A percentile compares a stretch with the other conserved stretches of the same genome.
phyloP scores from a whole-genome alignment of 2,113 vertebrate species.

The Urocolius indicus region DNA sequence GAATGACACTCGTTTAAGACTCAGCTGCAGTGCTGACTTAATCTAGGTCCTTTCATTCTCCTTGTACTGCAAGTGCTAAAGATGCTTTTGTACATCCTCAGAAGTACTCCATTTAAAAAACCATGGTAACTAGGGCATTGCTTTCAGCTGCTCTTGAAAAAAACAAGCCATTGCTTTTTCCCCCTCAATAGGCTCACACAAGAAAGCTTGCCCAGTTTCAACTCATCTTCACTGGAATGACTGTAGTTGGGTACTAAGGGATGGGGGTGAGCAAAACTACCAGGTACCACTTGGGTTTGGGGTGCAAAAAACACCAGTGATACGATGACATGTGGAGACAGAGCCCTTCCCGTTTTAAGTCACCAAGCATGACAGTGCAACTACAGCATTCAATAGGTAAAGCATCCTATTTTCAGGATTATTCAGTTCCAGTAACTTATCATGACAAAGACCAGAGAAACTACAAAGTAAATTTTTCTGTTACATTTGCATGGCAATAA shows the following conservation, averaged over 20 bases:
- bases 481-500: neutral
- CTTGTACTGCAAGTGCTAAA: constrained; percentile 17
- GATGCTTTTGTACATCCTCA: constrained; percentile 54
- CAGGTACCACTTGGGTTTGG: neutral
- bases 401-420: neutral
- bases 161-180: neutral
- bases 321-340: neutral
- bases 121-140: constrained; percentile 9
- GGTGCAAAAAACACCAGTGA: neutral
- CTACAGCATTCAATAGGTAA: neutral
- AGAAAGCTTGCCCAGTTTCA: neutral
- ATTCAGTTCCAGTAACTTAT: neutral
- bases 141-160: constrained; percentile 13
- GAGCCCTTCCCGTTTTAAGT: neutral
- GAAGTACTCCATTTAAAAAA: constrained; percentile 25
- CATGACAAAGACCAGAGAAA: neutral
- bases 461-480: neutral
- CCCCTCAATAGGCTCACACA: neutral
- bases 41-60: constrained; percentile 19
- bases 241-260: neutral
- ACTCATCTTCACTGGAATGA: neutral
- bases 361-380: fast-evolving
- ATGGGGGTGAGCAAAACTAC: neutral
- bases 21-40: neutral
- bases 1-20: constrained; percentile 20